Conservation (phyloP, 2,888 invertebrate species). For the Agonum fuliginosum region DNA sequence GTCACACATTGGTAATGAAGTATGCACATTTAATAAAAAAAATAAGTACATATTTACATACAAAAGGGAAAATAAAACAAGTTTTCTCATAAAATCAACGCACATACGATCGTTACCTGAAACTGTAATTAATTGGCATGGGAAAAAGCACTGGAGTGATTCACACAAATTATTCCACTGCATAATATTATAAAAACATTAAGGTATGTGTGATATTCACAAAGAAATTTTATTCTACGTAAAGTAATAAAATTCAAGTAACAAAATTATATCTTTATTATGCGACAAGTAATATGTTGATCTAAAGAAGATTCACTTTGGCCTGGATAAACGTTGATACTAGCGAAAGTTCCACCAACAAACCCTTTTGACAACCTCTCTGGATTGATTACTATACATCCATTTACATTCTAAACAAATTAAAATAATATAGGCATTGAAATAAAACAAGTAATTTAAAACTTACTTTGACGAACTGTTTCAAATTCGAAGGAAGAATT, state of each 20-base stretch:
- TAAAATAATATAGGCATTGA: too few species aligned
- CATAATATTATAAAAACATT: too few species aligned
- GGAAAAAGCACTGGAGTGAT: conserved; percentile 21
- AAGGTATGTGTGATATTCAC: background rate
- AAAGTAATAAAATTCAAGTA: background rate
- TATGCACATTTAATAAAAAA: conserved; percentile 40
- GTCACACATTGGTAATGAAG: background rate
- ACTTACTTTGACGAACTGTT: conserved; percentile 85
- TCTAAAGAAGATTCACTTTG: conserved; percentile 68
- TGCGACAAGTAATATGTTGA: conserved; percentile 73
- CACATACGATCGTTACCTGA: background rate
- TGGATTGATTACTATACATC: conserved; percentile 89
- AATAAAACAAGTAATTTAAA: background rate
- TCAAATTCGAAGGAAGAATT: conserved; percentile 88
- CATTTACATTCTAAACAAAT: conserved; percentile 81
- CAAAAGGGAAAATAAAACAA: conserved; percentile 32
- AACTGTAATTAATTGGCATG: conserved; percentile 20
- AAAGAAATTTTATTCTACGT: background rate
- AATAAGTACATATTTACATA: conserved; percentile 41
- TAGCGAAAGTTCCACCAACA: conserved; percentile 86
- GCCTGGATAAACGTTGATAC: conserved; percentile 76
- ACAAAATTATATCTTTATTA: conserved; percentile 72
- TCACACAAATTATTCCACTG: conserved; percentile 31
- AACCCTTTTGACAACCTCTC: conserved; percentile 85
- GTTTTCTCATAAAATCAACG: conserved; percentile 17